A percentile compares a stretch with the other conserved stretches of the same genome.
These are phyloP conservation scores for Loriculus beryllinus DNA, from an alignment of 2,797 vertebrate genomes.

Conservation along the genomic window DNA sequence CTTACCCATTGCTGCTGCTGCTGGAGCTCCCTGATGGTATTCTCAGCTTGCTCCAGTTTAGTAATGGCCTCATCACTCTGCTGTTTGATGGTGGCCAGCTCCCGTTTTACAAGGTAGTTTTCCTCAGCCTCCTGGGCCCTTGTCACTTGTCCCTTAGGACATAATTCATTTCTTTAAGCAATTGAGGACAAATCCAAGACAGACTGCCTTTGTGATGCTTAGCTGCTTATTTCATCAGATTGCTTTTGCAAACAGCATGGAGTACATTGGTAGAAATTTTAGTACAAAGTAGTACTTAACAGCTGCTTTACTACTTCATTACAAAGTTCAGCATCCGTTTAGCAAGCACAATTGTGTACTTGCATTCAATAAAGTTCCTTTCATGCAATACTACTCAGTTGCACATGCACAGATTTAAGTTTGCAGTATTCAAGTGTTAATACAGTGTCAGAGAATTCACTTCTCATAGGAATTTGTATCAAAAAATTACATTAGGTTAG, in stretches of 20 bases:
- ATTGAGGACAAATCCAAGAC: constrained; percentile 72
- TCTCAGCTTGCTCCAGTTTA: constrained; percentile 94
- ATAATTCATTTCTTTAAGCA: constrained; percentile 80
- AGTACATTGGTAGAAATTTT: constrained; percentile 53
- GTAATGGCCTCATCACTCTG: constrained; percentile 92
- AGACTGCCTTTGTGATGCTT: constrained; percentile 71
- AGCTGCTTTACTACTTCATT: constrained; percentile 55
- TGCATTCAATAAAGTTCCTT: constrained; percentile 64
- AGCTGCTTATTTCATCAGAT: constrained; percentile 65
- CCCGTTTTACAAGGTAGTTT: constrained; percentile 99
- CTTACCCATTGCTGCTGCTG: constrained; percentile 93
- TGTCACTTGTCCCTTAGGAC: constrained; percentile 99
- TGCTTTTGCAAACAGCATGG: constrained; percentile 56
- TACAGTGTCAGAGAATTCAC: constrained; percentile 47
- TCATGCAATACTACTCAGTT: constrained; percentile 77
- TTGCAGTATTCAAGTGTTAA: constrained; percentile 61
- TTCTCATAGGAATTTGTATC: constrained; percentile 36
- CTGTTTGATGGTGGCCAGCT: constrained; percentile 97
- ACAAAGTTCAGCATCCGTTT: constrained; percentile 17
- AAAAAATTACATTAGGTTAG: constrained; percentile 68
- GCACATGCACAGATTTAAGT: constrained; percentile 74
- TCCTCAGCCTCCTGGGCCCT: constrained; percentile 99
- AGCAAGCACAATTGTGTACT: constrained; percentile 58
- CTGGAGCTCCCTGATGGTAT: constrained; percentile 92
- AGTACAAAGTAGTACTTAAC: constrained; percentile 59